Conservation (phyloP, 2,113 vertebrate species). For the Oreochromis aureus region DNA sequence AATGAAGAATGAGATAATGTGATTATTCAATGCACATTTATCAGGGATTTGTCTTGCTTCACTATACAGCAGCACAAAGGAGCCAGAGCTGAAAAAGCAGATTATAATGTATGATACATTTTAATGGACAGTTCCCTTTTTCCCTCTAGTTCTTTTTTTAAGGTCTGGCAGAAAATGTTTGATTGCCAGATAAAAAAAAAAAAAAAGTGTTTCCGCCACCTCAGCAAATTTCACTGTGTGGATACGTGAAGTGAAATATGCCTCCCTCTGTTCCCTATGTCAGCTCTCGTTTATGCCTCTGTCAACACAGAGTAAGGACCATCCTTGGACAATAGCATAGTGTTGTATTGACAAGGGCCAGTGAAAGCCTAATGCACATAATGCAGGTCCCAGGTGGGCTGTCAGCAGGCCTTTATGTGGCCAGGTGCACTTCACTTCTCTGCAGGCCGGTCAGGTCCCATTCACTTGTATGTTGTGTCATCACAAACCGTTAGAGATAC, state of each 20-base stretch:
- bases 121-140: not conserved
- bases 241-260: slow-evolving; percentile 33
- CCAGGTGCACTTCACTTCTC: slow-evolving; percentile 38
- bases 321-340: slow-evolving; percentile 27
- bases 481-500: not conserved
- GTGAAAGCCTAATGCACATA: slow-evolving; percentile 59
- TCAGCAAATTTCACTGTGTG: slow-evolving; percentile 54
- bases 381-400: slow-evolving; percentile 49
- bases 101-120: slow-evolving; percentile 20
- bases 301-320: slow-evolving; percentile 43
- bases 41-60: not conserved
- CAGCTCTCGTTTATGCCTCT: slow-evolving; percentile 52
- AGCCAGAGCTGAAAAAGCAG: not conserved
- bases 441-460: not conserved
- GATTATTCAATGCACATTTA: not conserved
- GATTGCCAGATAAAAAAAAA: slow-evolving; percentile 5
- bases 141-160: not conserved
- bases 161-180: not conserved
- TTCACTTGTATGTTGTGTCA: slow-evolving; percentile 10
- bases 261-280: slow-evolving; percentile 27
- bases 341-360: slow-evolving; percentile 26
- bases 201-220: slow-evolving; percentile 13
- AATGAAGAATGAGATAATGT: not conserved
- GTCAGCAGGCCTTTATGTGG: slow-evolving; percentile 46
- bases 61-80: not conserved